These are phyloP conservation scores for Blastobasis adustella DNA, from an alignment of 2,888 invertebrate species.

Conservation along the genomic window DNA sequence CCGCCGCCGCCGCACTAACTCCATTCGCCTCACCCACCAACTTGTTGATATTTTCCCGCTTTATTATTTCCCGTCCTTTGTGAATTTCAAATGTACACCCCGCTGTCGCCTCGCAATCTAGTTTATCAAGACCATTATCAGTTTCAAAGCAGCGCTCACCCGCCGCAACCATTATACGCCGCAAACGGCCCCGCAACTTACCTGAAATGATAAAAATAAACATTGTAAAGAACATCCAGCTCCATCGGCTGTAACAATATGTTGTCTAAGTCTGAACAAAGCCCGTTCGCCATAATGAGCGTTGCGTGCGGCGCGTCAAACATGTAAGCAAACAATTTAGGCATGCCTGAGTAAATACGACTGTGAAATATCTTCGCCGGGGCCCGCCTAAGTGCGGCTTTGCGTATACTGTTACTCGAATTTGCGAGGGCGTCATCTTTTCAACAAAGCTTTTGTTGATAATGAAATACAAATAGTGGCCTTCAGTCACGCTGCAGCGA, in stretches of 20 bases:
- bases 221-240: constrained; percentile 57
- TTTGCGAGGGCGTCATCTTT: constrained; percentile 65
- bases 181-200: constrained; percentile 53
- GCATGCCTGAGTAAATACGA: constrained; percentile 73
- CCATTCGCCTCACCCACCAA: background rate
- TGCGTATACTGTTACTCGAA: constrained; percentile 56
- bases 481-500: constrained; percentile 49
- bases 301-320: constrained; percentile 72
- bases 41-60: background rate
- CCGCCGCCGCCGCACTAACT: background rate
- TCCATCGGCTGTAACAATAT: constrained; percentile 65
- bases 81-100: background rate
- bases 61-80: background rate
- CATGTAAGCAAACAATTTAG: constrained; percentile 74
- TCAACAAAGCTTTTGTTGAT: constrained; percentile 66
- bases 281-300: constrained; percentile 68
- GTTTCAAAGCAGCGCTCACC: constrained; percentile 32
- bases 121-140: constrained; percentile 7
- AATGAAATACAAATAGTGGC: constrained; percentile 70
- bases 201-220: constrained; percentile 69
- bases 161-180: constrained; percentile 48
- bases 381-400: constrained; percentile 58
- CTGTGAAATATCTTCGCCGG: constrained; percentile 67
- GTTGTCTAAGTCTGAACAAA: constrained; percentile 69
- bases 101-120: background rate